These are phyloP conservation scores for Bombus superbus DNA, from an alignment of 1,140 invertebrate genomes.

Conservation along the genomic window DNA sequence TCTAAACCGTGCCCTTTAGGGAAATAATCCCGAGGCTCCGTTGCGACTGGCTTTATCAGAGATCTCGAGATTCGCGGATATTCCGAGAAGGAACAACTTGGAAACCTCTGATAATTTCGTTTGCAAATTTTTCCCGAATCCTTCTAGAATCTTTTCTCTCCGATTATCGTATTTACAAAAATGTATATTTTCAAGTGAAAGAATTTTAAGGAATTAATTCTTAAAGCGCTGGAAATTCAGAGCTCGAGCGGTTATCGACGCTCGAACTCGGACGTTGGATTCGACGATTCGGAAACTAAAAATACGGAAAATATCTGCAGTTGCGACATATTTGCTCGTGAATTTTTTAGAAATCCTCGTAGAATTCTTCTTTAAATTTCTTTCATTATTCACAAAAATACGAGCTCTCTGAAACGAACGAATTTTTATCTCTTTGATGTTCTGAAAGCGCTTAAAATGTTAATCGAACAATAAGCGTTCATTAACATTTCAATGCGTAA, in stretches of 20 bases:
- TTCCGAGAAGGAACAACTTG: background rate
- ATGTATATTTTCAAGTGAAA: rapidly evolving
- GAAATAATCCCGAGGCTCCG: conserved; percentile 25
- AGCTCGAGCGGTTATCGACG: background rate
- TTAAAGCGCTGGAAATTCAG: background rate
- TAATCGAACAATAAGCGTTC: too few species aligned
- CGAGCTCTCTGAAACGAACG: background rate
- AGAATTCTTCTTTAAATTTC: background rate
- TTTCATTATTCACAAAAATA: background rate
- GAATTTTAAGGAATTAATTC: background rate
- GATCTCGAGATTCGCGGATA: background rate
- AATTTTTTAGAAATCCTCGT: background rate
- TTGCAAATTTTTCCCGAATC: background rate
- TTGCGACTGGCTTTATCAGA: background rate
- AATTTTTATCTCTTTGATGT: background rate
- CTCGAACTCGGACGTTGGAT: background rate
- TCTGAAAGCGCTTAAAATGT: background rate
- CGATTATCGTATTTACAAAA: background rate
- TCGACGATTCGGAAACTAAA: background rate
- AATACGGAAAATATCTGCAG: background rate
- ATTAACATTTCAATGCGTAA: too few species aligned
- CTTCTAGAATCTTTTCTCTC: background rate
- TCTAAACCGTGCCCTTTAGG: conserved; percentile 18
- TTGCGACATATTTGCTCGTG: background rate
- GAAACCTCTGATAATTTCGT: background rate